Evolutionary conservation across 2,113 vertebrate species (phyloP).

Genomic region (Vulpes ferrilata): DNA sequence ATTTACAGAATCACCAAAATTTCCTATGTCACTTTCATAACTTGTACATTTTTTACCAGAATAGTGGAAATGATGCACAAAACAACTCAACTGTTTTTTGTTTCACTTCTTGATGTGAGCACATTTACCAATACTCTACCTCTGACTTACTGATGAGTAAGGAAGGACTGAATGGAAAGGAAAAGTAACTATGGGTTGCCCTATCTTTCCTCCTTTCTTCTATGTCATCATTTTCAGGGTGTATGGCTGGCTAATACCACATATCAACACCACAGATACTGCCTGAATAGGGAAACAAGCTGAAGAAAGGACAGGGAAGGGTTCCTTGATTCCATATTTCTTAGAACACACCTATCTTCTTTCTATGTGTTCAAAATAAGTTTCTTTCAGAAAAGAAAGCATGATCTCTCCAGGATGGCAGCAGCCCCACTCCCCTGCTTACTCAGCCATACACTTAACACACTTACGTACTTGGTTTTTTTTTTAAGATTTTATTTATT

Average conservation of each 20-base stretch:
- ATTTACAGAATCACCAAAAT: slow-evolving; percentile 49
- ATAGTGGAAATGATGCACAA: not conserved
- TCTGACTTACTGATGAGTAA: not conserved
- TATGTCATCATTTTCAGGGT: not conserved
- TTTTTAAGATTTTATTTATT: no score
- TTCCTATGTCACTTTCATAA: not conserved
- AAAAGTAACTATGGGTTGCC: not conserved
- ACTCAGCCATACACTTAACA: not conserved
- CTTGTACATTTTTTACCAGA: not conserved
- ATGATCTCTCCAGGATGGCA: not conserved
- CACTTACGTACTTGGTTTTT: not conserved
- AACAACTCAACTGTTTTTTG: slow-evolving; percentile 1
- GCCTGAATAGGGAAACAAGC: not conserved
- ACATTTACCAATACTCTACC: not conserved
- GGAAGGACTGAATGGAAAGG: not conserved
- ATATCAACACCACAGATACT: not conserved
- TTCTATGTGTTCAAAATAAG: not conserved
- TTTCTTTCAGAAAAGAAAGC: not conserved
- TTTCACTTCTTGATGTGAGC: not conserved
- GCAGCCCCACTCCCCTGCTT: not conserved
- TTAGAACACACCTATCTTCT: not conserved
- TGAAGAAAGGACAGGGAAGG: not conserved
- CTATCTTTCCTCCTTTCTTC: not conserved
- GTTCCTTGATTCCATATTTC: not conserved
- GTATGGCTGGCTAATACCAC: not conserved